Base-by-base conservation (phyloP, 2,113 vertebrate genomes). In the Chunga burmeisteri region DNA sequence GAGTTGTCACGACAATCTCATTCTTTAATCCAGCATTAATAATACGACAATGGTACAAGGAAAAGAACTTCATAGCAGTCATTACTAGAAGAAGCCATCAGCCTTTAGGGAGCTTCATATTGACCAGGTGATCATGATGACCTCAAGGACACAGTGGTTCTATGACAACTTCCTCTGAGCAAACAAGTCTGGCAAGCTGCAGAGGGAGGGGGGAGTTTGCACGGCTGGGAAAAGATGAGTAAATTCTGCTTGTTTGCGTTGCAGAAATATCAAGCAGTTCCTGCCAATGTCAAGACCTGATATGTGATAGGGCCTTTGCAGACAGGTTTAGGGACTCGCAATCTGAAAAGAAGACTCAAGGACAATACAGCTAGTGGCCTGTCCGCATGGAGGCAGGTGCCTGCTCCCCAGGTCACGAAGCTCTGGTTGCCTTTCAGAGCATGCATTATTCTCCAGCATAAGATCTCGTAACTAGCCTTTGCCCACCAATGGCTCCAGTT, bases 121-220 rank as follows among this genome's bases (percentile, higher is more conserved):
- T 78, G 83, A 74, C 56, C n/a, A 83, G 52, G 42, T 78, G 63
- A 88, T 81, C 44, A 56, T 7, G 3, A 16, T 21, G 15, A 88
- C 83, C 58, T 86, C 25, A 67, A 88, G 70, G 52, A 81, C 19
- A 75, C 17, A 26, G 32, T 74, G 77, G 40, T 90, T 94, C 90
- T 86, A 65, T 79, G 66, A 92, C 86, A 97, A 91, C 86, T 87
- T 53, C 73, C 61, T 70, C 72, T 79, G 58, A 85, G 52, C 56
- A 85, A 75, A 85, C 23, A 91, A 40, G 17, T 34, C 38, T 86
- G 66, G 40, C 59, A 91, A 73, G 56, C 47, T 93, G 65, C 82
- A 92, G 86, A 88, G 59, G 50, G 40, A 62, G 12, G 36, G 53
- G 29, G 4, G 14, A 40, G 21, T 70, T 74, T 81, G 47, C 26